phyloP scores from a whole-genome alignment of 2,888 invertebrate genomes.

The Corythucha ciliata region DNA sequence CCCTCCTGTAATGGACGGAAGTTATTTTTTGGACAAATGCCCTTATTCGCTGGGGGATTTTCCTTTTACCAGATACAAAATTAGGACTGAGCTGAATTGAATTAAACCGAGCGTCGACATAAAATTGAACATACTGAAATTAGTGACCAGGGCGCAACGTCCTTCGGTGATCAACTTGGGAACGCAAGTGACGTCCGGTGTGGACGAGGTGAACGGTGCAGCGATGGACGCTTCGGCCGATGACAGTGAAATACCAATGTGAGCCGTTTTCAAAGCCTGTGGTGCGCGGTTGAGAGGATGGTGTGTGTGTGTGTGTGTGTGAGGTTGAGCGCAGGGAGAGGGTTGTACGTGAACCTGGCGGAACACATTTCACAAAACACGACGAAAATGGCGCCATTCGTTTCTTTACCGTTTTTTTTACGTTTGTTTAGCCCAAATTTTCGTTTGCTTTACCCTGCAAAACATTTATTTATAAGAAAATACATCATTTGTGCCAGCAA shows the following conservation, averaged over 20 bases:
- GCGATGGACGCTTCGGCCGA: slow-evolving; percentile 83
- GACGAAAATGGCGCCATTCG: too few relatives aligned
- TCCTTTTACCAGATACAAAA: slow-evolving; percentile 64
- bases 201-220: slow-evolving; percentile 78
- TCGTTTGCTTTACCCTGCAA: too few relatives aligned
- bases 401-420: too few relatives aligned
- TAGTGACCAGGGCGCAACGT: slow-evolving; percentile 76
- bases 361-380: too few relatives aligned
- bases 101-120: slow-evolving; percentile 85
- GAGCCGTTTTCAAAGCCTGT: slow-evolving; percentile 71
- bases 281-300: slow-evolving; percentile 26
- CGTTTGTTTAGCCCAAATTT: too few relatives aligned
- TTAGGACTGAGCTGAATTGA: slow-evolving; percentile 74
- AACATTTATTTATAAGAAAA: too few relatives aligned
- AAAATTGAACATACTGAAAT: slow-evolving; percentile 83
- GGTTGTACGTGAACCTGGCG: too few relatives aligned
- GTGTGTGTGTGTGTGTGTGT: neutral
- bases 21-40: too few relatives aligned
- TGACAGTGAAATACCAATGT: slow-evolving; percentile 76
- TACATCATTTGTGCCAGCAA: too few relatives aligned
- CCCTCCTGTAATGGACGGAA: slow-evolving; percentile 47
- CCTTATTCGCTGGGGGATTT: neutral
- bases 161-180: slow-evolving; percentile 72
- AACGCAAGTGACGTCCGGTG: slow-evolving; percentile 71
- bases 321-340: neutral